Percentiles rank a stretch among this genome's conserved stretches.
Evolutionary conservation across 1,140 invertebrate species (phyloP).

Genomic region (Trigoniulus corallinus): DNA sequence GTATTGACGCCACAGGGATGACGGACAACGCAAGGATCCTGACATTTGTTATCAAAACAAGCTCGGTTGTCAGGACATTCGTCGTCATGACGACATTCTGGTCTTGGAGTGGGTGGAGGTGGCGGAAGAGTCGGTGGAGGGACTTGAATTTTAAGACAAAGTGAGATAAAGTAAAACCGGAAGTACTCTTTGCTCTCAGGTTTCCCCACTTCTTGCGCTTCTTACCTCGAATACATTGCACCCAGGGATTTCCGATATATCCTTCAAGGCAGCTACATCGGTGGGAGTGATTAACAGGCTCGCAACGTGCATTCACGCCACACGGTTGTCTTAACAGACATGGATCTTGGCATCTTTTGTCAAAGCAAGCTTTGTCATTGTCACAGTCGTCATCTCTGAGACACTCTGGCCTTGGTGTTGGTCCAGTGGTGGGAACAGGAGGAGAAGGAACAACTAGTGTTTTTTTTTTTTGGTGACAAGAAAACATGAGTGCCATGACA

Average conservation of each 20-base stretch:
- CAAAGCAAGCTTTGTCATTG: slow-evolving; percentile 22
- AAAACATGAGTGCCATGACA: neutral
- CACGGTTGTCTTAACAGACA: slow-evolving; percentile 16
- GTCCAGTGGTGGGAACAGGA: too few relatives aligned
- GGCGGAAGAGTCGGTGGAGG: neutral
- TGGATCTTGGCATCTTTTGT: slow-evolving; percentile 22
- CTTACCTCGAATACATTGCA: slow-evolving; percentile 19
- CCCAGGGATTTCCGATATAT: slow-evolving; percentile 20
- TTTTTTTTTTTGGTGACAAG: too few relatives aligned
- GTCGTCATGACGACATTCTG: slow-evolving; percentile 12
- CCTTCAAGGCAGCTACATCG: slow-evolving; percentile 19
- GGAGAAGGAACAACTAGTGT: too few relatives aligned
- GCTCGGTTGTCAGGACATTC: too few relatives aligned
- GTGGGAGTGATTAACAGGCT: slow-evolving; percentile 18
- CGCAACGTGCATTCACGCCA: slow-evolving; percentile 21
- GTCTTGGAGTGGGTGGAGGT: neutral
- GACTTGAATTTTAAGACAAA: too few relatives aligned
- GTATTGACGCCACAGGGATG: too few relatives aligned
- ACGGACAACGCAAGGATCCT: too few relatives aligned
- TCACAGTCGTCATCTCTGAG: neutral
- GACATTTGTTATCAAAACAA: too few relatives aligned
- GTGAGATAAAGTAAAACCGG: too few relatives aligned
- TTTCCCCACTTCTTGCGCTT: slow-evolving; percentile 35
- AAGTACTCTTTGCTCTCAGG: slow-evolving; percentile 24
- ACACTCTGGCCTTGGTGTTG: neutral